Evolutionary conservation across 2,113 vertebrate genomes (phyloP), one percentile per base, ranked within the genome.

Genomic region (Brienomyrus longianalis): DNA sequence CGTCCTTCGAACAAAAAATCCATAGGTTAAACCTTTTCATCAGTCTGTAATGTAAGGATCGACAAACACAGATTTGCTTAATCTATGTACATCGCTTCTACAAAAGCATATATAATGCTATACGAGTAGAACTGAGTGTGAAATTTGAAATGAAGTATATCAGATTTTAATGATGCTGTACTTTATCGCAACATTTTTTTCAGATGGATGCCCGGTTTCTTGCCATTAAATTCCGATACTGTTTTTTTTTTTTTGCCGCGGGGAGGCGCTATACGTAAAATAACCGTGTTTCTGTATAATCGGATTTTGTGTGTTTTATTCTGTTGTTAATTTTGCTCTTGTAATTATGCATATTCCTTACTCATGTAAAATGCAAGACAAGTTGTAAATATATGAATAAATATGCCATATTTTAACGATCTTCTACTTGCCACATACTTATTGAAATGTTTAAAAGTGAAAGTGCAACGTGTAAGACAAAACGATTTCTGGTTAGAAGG

Each of bases 361-460:
- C 23, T 21, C 39, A 48, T 48, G 9, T 84, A 45, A 45, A 48
- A 48, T 43, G 39, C 11, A 84, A 45, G 5, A 84, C 0, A 1
- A 17, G 74, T 43, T 80, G 43, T 84, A 23, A 84, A 48, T 47
- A 31, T 31, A 13, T 70, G 3, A 84, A 48, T 84, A 84, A 84
- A 84, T 9, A 1, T 45, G 45, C 83, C 11, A n/a, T 11, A 48
- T 45, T 48, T 47, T 48, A 13, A 23, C 45, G 48, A 48, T 48
- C 2, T 48, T 48, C 17, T 84, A 47, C 83, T 84, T 21, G 83
- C 15, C 35, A 19, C 35, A 39, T 43, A 43, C 13, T 80, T 80
- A 80, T 39, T 80, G 74, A 43, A 80, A 45, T 88, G 54, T n/a
- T 59, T 51, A 47, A 66, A 88, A 88, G n/a, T 62, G 87, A 88